Base-by-base conservation (phyloP, 2,797 vertebrate genomes). In the Pseudochaenichthys georgianus region DNA sequence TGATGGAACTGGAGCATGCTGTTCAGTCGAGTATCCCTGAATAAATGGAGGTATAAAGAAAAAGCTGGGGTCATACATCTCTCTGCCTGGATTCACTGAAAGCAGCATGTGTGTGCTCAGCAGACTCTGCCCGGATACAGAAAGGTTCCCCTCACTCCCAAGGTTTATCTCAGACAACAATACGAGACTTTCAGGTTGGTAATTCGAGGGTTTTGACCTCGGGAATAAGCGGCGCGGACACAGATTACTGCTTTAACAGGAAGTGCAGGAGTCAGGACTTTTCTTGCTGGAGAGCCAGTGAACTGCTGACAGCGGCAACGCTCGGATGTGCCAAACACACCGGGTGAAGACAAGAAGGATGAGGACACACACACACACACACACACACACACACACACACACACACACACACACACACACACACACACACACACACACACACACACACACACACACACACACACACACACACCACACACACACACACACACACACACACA, bases 241-340 rank as follows among this genome's bases (percentile, higher is more conserved):
- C 54, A 67, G 69, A 83, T 87, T 64, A 84, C 10, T 28, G 71
- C 81, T 77, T 70, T 42, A 64, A 74, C 59, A 60, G 4, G 50
- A 84, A 77, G 72, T 73, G 79, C 79, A 68, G 50, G 68, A 87
- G 81, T 85, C 78, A 72, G 73, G 83, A 55, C 63, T 81, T 84
- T 83, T 73, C 68, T 86, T 74, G 71, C 11, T 72, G 83, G 47
- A 41, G 55, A 75, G 17, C 48, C 62, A 28, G 43, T 13, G 70
- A 84, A 81, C 51, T 78, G 82, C 83, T 83, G 81, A 83, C 77
- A 11, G 60, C 21, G 4, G 66, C 64, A 57, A 48, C 28, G 52
- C 78, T 82, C 7, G n/a, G 46, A 46, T 74, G 31, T 15, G 55
- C 55, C 48, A 48, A 69, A 64, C 9, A 45, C 46, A 58, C 47